A percentile compares a stretch with the other conserved stretches of the same genome.
phyloP scores from a whole-genome alignment of 1,140 invertebrate species.

The Anastrepha obliqua region DNA sequence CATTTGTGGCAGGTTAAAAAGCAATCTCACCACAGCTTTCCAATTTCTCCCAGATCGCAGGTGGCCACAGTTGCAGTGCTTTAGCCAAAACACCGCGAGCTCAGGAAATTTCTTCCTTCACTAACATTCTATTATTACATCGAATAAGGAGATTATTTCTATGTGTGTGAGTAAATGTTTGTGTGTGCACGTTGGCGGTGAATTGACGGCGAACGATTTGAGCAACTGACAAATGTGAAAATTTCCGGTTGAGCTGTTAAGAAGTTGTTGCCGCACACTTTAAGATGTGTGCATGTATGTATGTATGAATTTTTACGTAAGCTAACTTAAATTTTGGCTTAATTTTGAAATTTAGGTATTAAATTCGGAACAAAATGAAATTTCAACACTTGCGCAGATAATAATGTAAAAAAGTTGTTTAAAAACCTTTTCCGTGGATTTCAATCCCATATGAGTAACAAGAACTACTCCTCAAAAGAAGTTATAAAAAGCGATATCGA shows the following conservation, averaged over 20 bases:
- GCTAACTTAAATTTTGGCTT: neutral
- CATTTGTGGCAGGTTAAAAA: constrained; percentile 37
- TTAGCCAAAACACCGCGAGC: constrained; percentile 5
- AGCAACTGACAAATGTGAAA: constrained; percentile 48
- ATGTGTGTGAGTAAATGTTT: neutral
- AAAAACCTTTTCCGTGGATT: too few species aligned
- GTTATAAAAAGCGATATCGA: too few species aligned
- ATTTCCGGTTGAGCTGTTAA: constrained; percentile 44
- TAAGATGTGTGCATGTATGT: neutral
- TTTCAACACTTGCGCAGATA: neutral
- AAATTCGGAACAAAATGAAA: neutral
- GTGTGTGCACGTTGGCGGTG: neutral
- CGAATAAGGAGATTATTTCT: constrained; percentile 14
- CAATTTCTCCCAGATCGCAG: neutral
- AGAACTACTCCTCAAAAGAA: too few species aligned
- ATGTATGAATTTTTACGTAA: neutral
- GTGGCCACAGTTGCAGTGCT: constrained; percentile 30
- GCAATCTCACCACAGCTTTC: neutral
- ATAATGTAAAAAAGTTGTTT: too few species aligned
- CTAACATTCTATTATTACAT: constrained; percentile 35
- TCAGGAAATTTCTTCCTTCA: constrained; percentile 6
- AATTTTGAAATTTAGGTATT: neutral
- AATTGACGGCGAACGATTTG: constrained; percentile 39
- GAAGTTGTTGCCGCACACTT: neutral
- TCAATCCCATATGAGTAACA: too few species aligned